Conservation (phyloP, 2,797 vertebrate species). For the Etheostoma perlongum region DNA sequence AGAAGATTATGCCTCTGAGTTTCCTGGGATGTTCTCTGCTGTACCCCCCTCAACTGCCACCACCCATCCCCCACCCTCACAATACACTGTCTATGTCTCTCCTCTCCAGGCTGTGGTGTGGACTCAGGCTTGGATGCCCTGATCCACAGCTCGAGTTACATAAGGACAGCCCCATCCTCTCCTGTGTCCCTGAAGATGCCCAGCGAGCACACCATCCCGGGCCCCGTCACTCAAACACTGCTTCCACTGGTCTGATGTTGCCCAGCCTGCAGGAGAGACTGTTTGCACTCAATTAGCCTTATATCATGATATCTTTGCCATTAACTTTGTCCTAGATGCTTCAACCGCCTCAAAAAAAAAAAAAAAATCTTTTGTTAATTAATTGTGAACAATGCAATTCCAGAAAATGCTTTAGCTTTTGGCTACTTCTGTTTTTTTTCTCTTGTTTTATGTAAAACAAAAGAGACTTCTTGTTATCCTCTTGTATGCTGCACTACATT, state of each 20-base stretch:
- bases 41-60: conserved; percentile 56
- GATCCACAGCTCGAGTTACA: conserved; percentile 67
- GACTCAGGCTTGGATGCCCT: conserved; percentile 61
- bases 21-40: conserved; percentile 80
- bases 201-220: conserved; percentile 23
- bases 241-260: conserved; percentile 23
- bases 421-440: not conserved
- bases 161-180: conserved; percentile 64
- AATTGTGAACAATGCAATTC: not conserved
- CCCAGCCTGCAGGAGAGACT: conserved; percentile 30
- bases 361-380: conserved; percentile 18
- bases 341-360: conserved; percentile 4
- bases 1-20: conserved; percentile 84
- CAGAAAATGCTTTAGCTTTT: conserved; percentile 21
- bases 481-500: not conserved
- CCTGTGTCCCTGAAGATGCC: conserved; percentile 42
- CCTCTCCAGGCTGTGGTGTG: conserved; percentile 43
- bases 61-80: conserved; percentile 52
- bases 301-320: conserved; percentile 1
- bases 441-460: conserved; percentile 30
- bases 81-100: conserved; percentile 50
- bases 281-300: conserved; percentile 40
- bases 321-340: conserved; percentile 21
- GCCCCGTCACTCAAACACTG: conserved; percentile 38
- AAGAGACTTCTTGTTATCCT: conserved; percentile 9